A percentile compares a stretch with the other conserved stretches of the same genome.
Evolutionary conservation across 1,140 invertebrate species (phyloP).

Genomic region (Piezodorus guildinii): DNA sequence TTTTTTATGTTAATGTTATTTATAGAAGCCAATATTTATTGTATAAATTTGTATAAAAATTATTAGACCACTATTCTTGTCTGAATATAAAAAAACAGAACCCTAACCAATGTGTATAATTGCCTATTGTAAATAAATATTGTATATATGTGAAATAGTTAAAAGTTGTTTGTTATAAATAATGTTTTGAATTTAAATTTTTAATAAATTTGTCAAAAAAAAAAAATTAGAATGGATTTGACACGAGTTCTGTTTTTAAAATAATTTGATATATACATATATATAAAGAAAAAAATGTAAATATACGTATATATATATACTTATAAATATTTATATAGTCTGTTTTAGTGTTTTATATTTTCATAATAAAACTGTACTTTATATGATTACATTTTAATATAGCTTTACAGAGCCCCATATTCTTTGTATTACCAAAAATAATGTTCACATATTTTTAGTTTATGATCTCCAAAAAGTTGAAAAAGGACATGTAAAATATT

Average conservation of each 20-base stretch:
- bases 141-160: no score
- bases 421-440: neutral
- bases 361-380: neutral
- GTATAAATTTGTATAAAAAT: neutral
- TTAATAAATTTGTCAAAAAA: neutral
- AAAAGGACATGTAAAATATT: neutral
- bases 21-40: neutral
- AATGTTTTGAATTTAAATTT: no score
- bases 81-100: neutral
- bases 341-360: slow-evolving; percentile 1
- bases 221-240: neutral
- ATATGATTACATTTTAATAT: neutral
- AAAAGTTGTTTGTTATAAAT: neutral
- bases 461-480: neutral
- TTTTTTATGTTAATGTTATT: neutral
- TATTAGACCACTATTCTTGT: neutral
- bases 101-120: neutral
- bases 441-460: neutral
- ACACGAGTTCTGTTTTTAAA: neutral
- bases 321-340: neutral
- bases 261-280: neutral
- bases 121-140: no score
- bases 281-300: neutral
- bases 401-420: neutral
- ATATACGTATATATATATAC: neutral